These are phyloP conservation scores for Aphaenogaster rudis DNA, from an alignment of 1,140 invertebrate species.

Conservation along the genomic window DNA sequence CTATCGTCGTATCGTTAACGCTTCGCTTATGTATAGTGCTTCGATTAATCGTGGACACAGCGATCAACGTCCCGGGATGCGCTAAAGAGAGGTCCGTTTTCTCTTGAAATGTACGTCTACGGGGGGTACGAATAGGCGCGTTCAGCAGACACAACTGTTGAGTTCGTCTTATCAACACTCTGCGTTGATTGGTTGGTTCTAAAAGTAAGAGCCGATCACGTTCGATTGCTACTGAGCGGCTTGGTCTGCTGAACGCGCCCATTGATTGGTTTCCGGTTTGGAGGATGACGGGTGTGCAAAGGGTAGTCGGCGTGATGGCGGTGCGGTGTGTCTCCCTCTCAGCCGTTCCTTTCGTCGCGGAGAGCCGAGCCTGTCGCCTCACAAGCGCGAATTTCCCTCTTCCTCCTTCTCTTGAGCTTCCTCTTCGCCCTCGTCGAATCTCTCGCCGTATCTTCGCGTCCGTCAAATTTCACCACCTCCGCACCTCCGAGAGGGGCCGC, in stretches of 20 bases:
- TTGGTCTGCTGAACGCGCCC: too few species aligned
- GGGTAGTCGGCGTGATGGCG: constrained; percentile 28
- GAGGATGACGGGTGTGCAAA: constrained; percentile 64
- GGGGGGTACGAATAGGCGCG: not conserved
- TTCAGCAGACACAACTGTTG: too few species aligned
- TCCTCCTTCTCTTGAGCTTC: constrained; percentile 23
- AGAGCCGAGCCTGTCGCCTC: constrained; percentile 19
- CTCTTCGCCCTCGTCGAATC: constrained; percentile 8
- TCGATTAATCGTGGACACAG: constrained; percentile 79
- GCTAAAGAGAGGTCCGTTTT: constrained; percentile 76
- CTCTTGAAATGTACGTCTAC: constrained; percentile 73
- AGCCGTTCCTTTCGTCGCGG: not conserved
- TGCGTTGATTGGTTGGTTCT: too few species aligned
- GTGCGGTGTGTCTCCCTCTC: constrained; percentile 24
- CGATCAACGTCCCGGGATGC: constrained; percentile 81
- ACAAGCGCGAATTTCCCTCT: constrained; percentile 47
- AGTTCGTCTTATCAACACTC: too few species aligned
- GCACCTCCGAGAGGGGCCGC: not conserved
- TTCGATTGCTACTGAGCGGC: too few species aligned
- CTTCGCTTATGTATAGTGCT: constrained; percentile 69
- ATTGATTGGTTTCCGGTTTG: constrained; percentile 30
- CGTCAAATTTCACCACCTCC: constrained; percentile 14
- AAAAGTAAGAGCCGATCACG: too few species aligned
- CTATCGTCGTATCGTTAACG: constrained; percentile 76
- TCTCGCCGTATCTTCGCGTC: not conserved